Evolutionary conservation across 2,113 vertebrate genomes (phyloP).

Genomic region (Callorhinus ursinus): DNA sequence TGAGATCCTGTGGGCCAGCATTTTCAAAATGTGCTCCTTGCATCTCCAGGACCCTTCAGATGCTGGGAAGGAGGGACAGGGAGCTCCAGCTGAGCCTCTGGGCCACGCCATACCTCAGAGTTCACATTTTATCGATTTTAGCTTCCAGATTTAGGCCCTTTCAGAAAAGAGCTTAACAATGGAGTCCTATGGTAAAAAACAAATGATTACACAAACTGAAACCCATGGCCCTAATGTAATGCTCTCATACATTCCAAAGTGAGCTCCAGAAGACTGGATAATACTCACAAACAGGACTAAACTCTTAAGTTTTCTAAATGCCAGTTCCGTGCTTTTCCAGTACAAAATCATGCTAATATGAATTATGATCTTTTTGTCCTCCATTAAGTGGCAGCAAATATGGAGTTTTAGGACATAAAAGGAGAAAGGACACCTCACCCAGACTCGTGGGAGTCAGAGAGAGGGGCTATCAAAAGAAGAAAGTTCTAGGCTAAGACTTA

Average conservation of each 20-base stretch:
- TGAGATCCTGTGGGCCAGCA: background rate
- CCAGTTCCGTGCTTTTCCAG: background rate
- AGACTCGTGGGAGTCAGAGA: background rate
- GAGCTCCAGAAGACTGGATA: background rate
- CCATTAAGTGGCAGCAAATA: background rate
- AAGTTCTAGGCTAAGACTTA: background rate
- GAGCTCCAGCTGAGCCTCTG: background rate
- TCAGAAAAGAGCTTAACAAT: background rate
- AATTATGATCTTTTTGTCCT: background rate
- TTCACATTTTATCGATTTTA: background rate
- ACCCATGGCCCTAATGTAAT: background rate
- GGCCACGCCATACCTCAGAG: background rate
- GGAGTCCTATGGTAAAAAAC: background rate
- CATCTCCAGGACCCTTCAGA: background rate
- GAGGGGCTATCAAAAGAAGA: background rate
- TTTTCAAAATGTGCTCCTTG: background rate
- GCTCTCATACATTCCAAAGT: background rate
- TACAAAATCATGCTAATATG: background rate
- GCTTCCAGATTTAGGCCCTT: constrained; percentile 8
- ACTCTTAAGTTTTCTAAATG: background rate
- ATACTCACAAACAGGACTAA: background rate
- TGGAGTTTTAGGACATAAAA: background rate
- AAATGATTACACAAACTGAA: background rate
- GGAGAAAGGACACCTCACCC: background rate
- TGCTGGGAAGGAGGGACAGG: background rate